Base-by-base conservation (phyloP, 2,113 vertebrate genomes). In the Leptosomus discolor region DNA sequence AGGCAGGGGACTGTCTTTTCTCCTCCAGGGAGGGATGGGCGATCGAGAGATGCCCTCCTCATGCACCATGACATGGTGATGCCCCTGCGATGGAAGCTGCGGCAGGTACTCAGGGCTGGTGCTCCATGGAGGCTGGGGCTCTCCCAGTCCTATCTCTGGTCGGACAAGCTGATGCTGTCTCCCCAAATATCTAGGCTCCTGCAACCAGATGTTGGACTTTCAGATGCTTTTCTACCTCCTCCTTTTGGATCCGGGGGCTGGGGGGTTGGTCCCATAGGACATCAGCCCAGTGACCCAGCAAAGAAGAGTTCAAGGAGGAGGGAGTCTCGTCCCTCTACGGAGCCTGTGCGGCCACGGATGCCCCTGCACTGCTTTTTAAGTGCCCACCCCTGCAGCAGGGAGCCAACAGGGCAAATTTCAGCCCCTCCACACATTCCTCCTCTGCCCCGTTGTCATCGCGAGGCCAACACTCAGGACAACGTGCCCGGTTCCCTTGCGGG, bases 51-150 rank as follows among this genome's bases (percentile, higher is more conserved):
- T 20, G 71, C 32, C 39, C 20, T 88, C 22, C 1, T 18, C 8
- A 0, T 0, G 30, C 60, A 30, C 60, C 48, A 3, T 5, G n/a
- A 24, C 18, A 4, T 1, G 14, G 27, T 5, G 65, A 11, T 82
- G 57, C 7, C 51, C 56, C 48, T 14, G n/a, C 0, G 8, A 4
- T 45, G 60, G 75, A 7, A 30, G 78, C 94, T 54, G 75, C 74
- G 10, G 64, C 4, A 5, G 32, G 46, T 68, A n/a, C 57, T 15
- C 15, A 1, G 78, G 58, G 36, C 30, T 65, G 69, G 61, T 20
- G 29, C n/a, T 32, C 29, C 12, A 1, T 4, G 29, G 56, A 22
- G 9, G 7, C 16, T 50, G 64, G 11, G 23, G 27, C 4, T 92
- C 51, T 75, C n/a, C 56, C 70, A 50, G 2, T 36, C 46, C 64